Base-by-base conservation (phyloP, 2,888 invertebrate genomes). In the Oscheius myriophilus region DNA sequence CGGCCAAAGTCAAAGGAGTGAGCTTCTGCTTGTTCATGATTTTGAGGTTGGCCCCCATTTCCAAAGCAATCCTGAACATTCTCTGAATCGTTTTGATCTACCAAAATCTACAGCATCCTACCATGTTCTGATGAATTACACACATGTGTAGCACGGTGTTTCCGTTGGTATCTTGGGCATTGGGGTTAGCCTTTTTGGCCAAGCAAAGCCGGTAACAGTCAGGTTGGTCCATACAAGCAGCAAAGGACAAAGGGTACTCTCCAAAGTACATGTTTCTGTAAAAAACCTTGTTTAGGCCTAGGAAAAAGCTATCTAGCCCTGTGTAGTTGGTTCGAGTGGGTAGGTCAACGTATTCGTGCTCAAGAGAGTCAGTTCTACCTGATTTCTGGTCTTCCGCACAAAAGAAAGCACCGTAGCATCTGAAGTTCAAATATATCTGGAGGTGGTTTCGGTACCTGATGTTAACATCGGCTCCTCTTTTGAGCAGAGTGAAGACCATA, bases 191-290 rank as follows among this genome's bases (percentile, higher is more conserved):
- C 66, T 75, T 76, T 51, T 94, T 92, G 0, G 96, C 94, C 67
- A 80, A 45, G 80, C 97, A 93, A 84, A 98, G 90, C 0, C 97
- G 91, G 85, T 95, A 96, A 87, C 95, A 95, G 87, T 98, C 97
- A 87, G 96, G 96, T 95, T 0, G 80, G 51, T 93, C 93, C 16
- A 96, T 90, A 84, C 96, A 96, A 0, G 96, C 96, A 0, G 97
- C 95, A 88, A 97, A 97, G 72, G 92, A 92, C 51, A 97, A 88
- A 0, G 97, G 96, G 88, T 95, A 97, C 88, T 97, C 97, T 23
- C 97, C 97, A 94, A 96, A 97, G 87, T 97, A 97, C 0, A 96
- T 95, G 87, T 95, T 94, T 11, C 96, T 93, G 86, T 25, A 76
- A 43, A 7, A 23, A 18, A 23, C 39, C 9, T 23, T 54, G 3